Base-by-base conservation (phyloP, 2,888 invertebrate species). In the Hipparchia sbordonii region DNA sequence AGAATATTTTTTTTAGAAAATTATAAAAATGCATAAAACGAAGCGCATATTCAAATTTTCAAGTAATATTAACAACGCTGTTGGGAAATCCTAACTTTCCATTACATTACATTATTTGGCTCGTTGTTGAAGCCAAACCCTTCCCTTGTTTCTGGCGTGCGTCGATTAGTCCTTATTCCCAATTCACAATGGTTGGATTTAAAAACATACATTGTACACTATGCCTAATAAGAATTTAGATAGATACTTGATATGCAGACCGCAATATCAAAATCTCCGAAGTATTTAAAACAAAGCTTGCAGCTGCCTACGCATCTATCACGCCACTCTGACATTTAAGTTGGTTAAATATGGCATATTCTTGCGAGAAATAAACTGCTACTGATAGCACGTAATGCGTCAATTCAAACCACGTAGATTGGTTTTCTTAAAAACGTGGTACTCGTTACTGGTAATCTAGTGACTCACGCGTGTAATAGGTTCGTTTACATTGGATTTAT, bases 211-310 rank as follows among this genome's bases (percentile, higher is more conserved):
- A 12, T 10, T 67, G 57, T 62, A 60, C 13, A 65, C 65, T 57
- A 45, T 13, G 52, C 59, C 23, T 71, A 39, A 71, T 45, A 68
- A 65, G 61, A 70, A 71, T 63, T 72, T 67, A 73, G 59, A 73
- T 67, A 73, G 59, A 73, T 67, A 63, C 77, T 82, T 84, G 78
- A 75, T 75, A 84, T 84, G 79, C 84, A 76, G 73, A 75, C 72
- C 80, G 76, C 77, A 79, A 70, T 67, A 74, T 78, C 68, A 77
- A 69, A 79, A 76, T 78, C 72, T 78, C 76, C 77, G 79, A 76
- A 79, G 76, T 80, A 78, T 72, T 76, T 72, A 76, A 72, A 76
- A 68, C 71, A 72, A 69, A 70, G 39, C 67, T 10, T 23, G 45
- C 67, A 51, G 51, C 39, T 67, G 61, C 45, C 70, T 54, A 67